phyloP scores from a whole-genome alignment of 2,797 vertebrate genomes.

The Morus bassanus region DNA sequence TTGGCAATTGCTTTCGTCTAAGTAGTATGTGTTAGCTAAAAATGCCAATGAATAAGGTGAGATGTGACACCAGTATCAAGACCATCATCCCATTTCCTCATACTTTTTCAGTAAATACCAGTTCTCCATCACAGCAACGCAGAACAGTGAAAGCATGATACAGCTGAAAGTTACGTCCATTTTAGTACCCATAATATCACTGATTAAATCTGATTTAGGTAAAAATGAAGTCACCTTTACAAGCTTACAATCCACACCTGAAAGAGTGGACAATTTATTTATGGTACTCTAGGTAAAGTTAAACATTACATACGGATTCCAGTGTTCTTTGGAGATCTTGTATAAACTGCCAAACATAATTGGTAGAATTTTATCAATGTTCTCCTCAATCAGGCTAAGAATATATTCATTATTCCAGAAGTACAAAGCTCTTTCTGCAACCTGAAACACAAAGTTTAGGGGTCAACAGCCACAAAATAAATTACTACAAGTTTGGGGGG shows the following conservation, averaged over 20 bases:
- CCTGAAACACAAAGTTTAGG: conserved; percentile 77
- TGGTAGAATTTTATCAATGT: conserved; percentile 93
- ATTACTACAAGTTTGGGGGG: not conserved
- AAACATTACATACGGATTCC: conserved; percentile 89
- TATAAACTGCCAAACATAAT: conserved; percentile 98
- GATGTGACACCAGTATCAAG: not conserved
- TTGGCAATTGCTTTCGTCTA: not conserved
- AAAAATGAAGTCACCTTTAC: not conserved
- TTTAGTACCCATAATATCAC: not conserved
- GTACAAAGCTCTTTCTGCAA: conserved; percentile 95
- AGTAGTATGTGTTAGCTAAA: too few species aligned
- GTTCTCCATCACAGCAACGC: not conserved
- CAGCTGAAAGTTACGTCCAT: not conserved
- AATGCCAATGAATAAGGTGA: too few species aligned
- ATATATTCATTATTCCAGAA: conserved; percentile 99
- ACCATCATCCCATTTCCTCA: not conserved
- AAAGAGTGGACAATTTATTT: not conserved
- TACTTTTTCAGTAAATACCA: not conserved
- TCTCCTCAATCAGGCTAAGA: conserved; percentile 97
- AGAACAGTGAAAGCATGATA: not conserved
- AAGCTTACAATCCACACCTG: not conserved
- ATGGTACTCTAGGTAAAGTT: not conserved
- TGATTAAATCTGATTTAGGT: not conserved
- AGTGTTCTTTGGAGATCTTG: conserved; percentile 99
- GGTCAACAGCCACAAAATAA: conserved; percentile 1